Conservation (phyloP, 2,888 invertebrate species). For the Agonopterix subpropinquella region DNA sequence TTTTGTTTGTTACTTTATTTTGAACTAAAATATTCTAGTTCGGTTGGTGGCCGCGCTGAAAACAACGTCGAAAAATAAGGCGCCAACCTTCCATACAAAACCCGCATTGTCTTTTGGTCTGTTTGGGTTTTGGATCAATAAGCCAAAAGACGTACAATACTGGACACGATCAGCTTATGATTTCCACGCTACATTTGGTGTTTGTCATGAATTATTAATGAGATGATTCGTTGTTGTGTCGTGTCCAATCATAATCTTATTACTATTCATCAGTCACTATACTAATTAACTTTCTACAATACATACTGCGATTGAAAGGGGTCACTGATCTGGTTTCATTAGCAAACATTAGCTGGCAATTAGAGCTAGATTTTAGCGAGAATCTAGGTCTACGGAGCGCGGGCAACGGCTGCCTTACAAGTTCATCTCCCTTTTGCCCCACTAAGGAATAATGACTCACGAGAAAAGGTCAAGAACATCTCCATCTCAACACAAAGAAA, state of each 20-base stretch:
- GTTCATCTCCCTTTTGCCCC: slow-evolving; percentile 58
- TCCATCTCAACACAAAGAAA: slow-evolving; percentile 26
- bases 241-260: background rate
- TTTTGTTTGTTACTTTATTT: too few species aligned
- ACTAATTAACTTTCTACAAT: slow-evolving; percentile 8
- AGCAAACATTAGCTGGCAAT: slow-evolving; percentile 35
- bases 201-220: slow-evolving; percentile 7
- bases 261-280: slow-evolving; percentile 1
- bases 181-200: too few species aligned
- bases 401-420: slow-evolving; percentile 23
- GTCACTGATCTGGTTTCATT: slow-evolving; percentile 22
- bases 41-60: too few species aligned
- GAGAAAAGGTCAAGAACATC: slow-evolving; percentile 52
- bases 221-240: slow-evolving; percentile 1
- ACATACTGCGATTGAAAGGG: slow-evolving; percentile 7
- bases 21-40: too few species aligned
- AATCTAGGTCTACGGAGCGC: slow-evolving; percentile 21
- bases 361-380: slow-evolving; percentile 23
- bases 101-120: too few species aligned
- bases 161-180: too few species aligned
- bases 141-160: background rate
- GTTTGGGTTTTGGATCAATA: too few species aligned
- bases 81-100: too few species aligned
- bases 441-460: slow-evolving; percentile 49
- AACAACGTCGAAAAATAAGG: too few species aligned